A percentile compares a stretch with the other conserved stretches of the same genome.
phyloP scores from a whole-genome alignment of 2,113 vertebrate species.

The Mormyrus iriodes region DNA sequence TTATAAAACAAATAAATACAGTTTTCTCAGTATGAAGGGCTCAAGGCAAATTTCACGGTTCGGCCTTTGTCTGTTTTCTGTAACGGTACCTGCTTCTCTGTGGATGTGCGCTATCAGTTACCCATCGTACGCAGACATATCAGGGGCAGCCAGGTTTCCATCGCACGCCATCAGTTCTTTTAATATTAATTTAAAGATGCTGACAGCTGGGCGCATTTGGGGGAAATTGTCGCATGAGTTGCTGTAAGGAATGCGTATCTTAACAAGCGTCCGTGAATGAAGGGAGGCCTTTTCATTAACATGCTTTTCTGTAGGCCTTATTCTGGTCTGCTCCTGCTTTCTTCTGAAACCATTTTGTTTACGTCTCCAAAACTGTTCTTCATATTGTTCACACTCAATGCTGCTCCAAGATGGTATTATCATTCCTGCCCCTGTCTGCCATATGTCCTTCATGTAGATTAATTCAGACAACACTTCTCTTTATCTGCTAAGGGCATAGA shows the following conservation, averaged over 20 bases:
- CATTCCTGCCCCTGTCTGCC: not conserved
- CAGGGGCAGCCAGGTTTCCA: not conserved
- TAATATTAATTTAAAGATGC: not conserved
- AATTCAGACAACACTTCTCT: not conserved
- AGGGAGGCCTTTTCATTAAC: not conserved
- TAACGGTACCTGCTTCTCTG: not conserved
- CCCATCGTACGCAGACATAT: not conserved
- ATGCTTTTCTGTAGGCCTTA: not conserved
- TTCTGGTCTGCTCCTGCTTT: not conserved
- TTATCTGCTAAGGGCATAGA: not conserved
- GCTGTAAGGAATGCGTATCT: not conserved
- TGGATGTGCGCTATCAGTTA: not conserved
- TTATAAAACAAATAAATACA: not conserved
- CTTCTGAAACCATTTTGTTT: not conserved
- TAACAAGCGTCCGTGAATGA: not conserved
- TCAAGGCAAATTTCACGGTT: not conserved
- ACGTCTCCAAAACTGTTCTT: not conserved
- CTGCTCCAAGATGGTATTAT: not conserved
- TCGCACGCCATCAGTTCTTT: not conserved
- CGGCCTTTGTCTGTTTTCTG: not conserved
- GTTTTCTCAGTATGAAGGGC: not conserved
- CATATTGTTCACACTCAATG: not conserved
- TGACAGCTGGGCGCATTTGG: not conserved
- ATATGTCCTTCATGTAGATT: not conserved
- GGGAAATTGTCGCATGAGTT: not conserved